These are phyloP conservation scores for Rhinichthys klamathensis DNA, from an alignment of 2,113 vertebrate genomes.

Conservation along the genomic window DNA sequence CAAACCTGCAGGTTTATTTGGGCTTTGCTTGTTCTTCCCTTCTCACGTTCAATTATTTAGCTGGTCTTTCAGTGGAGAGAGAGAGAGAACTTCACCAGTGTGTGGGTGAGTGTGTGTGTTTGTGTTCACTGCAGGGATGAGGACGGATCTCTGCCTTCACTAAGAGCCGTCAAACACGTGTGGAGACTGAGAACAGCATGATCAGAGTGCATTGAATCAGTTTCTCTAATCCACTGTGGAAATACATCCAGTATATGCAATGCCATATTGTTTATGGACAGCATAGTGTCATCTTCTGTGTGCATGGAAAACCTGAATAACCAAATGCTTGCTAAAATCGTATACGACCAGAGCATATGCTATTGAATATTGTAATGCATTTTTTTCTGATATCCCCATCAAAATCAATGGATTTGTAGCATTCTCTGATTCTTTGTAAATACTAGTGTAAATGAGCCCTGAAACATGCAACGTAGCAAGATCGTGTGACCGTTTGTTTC, in stretches of 20 bases:
- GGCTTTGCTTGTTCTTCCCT: slow-evolving; percentile 39
- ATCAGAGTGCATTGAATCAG: not conserved
- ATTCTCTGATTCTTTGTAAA: not conserved
- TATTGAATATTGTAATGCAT: not conserved
- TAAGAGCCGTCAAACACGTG: slow-evolving; percentile 9
- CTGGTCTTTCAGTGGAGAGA: slow-evolving; percentile 40
- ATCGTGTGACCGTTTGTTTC: not conserved
- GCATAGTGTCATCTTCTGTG: not conserved
- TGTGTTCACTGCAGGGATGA: slow-evolving; percentile 22
- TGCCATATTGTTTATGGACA: not conserved
- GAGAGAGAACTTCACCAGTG: slow-evolving; percentile 32
- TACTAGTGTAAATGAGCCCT: not conserved
- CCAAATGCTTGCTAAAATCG: not conserved
- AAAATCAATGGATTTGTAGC: not conserved
- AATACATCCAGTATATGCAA: not conserved
- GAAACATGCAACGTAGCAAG: not conserved
- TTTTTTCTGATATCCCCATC: not conserved
- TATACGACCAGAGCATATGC: not conserved
- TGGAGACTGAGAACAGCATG: not conserved
- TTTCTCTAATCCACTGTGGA: not conserved
- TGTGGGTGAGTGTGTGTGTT: slow-evolving; percentile 34
- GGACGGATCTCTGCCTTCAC: slow-evolving; percentile 28
- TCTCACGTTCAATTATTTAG: slow-evolving; percentile 54
- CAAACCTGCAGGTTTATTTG: slow-evolving; percentile 44
- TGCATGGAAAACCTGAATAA: not conserved